Evolutionary conservation across 2,113 vertebrate genomes (phyloP).

Genomic region (Parus major): DNA sequence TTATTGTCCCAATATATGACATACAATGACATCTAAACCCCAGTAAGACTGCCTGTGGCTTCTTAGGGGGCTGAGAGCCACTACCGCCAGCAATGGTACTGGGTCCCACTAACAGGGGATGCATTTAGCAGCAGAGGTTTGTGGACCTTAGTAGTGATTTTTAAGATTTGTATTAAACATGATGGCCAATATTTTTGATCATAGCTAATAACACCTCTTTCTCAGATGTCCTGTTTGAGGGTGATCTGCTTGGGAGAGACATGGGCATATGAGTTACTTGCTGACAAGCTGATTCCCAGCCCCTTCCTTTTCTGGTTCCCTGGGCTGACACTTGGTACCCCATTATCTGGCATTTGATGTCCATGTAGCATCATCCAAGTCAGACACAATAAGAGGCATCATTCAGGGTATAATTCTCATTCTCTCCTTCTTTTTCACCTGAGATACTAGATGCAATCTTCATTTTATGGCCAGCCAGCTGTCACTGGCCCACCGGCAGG

Average conservation of each 20-base stretch:
- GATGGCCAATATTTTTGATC: background rate
- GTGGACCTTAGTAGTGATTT: background rate
- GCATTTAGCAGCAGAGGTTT: background rate
- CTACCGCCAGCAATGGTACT: background rate
- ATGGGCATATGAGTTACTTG: fast-evolving
- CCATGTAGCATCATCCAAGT: fast-evolving
- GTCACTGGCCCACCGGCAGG: background rate
- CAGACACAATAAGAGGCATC: background rate
- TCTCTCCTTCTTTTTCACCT: background rate
- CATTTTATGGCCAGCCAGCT: background rate
- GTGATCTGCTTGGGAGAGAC: background rate
- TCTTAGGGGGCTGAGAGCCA: background rate
- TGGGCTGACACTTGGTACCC: background rate
- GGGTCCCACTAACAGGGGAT: background rate
- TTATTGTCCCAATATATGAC: fast-evolving
- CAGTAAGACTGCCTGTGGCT: background rate
- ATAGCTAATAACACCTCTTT: background rate
- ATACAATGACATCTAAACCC: fast-evolving
- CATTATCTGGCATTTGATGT: fast-evolving
- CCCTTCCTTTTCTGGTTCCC: background rate
- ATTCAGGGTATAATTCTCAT: background rate
- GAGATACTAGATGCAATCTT: background rate
- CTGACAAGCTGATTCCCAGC: background rate
- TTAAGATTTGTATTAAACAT: background rate
- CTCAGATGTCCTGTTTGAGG: background rate